Evolutionary conservation across 1,140 invertebrate species (phyloP), one percentile per base, ranked within the genome.

Genomic region (Archivesica marissinica): DNA sequence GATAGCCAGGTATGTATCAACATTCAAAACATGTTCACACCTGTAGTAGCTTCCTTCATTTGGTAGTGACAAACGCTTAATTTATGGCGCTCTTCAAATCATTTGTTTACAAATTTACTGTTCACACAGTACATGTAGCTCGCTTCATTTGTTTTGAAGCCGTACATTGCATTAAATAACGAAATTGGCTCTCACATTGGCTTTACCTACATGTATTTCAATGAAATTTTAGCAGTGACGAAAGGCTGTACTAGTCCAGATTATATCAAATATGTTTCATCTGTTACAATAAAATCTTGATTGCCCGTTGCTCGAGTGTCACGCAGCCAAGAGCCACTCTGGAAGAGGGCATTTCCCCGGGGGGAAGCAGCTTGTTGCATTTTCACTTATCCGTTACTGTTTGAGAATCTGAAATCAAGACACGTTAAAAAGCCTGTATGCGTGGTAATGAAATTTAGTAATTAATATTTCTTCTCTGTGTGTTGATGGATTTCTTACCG

Each of bases 1-100:
- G 0, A 80, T 88, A 38, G 84, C 80, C 52, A 89, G 88, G 87
- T 88, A 82, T 56, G 66, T 52, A 47, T 77, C 28, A n/a, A n/a
- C n/a, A n/a, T n/a, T 9, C 23, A 47, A 25, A 70, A 59, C 20
- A 25, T 52, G 50, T 39, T 9, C n/a, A 15, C 38, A 17, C 13
- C 25, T 25, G 13, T 33, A 39, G 38, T 39, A 13, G 38, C 11
- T 70, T 70, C 15, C 13, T 35, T 35, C 28, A 7, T 13, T 35
- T 35, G 6, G 9, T 13, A 30, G 38, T 35, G 13, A 28, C 20
- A 30, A 41, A 41, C 25, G n/a, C n/a, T n/a, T n/a, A n/a, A 13
- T 30, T 7, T 35, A 39, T 20, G 38, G 38, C n/a, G n/a, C n/a
- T n/a, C n/a, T n/a, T n/a, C n/a, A n/a, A n/a, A n/a, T n/a, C n/a